Base-by-base conservation (phyloP, 2,797 vertebrate species). In the Acrossocheilus wenchowensis region DNA sequence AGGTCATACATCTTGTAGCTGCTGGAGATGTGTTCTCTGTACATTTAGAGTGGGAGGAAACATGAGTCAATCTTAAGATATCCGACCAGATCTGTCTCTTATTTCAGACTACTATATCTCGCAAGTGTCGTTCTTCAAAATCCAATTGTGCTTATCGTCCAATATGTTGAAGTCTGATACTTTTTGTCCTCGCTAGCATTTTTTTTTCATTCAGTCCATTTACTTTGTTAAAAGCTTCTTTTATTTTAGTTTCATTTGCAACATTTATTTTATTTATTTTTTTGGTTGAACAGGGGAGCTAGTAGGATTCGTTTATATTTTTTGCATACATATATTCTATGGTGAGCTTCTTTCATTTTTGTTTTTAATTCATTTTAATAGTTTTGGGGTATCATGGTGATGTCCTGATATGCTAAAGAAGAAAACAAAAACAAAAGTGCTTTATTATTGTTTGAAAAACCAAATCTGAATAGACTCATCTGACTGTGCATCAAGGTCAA, bases 81-180 rank as follows among this genome's bases (percentile, higher is more conserved):
- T 79, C 15, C 41, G n/a, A 87, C 50, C 48, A 78, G 62, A 78
- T 81, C 30, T 21, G 73, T 78, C 54, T 87, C 87, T 86, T 15
- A 43, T 88, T 86, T 87, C 85, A 74, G 64, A 81, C n/a, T 50
- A 12, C 41, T 77, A 23, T 87, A 66, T 85, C 54, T 30, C 50
- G 48, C 82, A 23, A 26, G 54, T 17, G 23, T 57, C 1, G 30
- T 50, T 72, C 7, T 26, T 26, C 39, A 86, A 72, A 86, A 86
- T 88, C 87, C 80, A 89, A 83, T 90, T 87, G 81, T 88, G 83
- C 83, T 87, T 89, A 86, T 82, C n/a, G 23, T 87, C 62, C 86
- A 87, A 86, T 89, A 88, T 73, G 43, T 34, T 86, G 84, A 85
- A 78, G 82, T 81, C 81, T 75, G 82, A 84, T 88, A 48, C 30